Evolutionary conservation across 2,797 vertebrate genomes (phyloP).

Genomic region (Melanotaenia nigrans): DNA sequence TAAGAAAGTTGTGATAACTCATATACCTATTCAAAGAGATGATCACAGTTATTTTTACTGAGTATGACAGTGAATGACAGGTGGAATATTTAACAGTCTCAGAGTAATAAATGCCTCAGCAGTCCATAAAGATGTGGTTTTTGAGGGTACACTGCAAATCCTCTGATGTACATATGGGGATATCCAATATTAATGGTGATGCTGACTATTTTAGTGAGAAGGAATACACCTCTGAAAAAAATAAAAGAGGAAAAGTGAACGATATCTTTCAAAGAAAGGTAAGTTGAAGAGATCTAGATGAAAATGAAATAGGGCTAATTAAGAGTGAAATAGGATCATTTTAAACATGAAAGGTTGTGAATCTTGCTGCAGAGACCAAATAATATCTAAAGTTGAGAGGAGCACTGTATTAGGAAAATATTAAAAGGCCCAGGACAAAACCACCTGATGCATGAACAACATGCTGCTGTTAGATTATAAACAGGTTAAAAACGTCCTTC

Average conservation of each 20-base stretch:
- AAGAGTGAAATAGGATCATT: conserved; percentile 40
- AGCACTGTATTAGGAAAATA: neutral
- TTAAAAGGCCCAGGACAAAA: neutral
- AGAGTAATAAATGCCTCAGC: conserved; percentile 11
- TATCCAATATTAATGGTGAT: neutral
- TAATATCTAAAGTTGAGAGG: conserved; percentile 13
- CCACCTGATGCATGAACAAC: neutral
- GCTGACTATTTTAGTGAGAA: conserved; percentile 60
- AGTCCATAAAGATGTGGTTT: conserved; percentile 37
- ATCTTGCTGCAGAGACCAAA: conserved; percentile 25
- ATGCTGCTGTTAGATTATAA: neutral
- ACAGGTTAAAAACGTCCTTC: neutral
- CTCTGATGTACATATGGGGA: conserved; percentile 27
- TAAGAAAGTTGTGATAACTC: neutral
- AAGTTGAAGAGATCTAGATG: conserved; percentile 35
- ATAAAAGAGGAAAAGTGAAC: conserved; percentile 26
- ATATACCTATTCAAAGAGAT: neutral
- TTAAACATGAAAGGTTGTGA: conserved; percentile 30
- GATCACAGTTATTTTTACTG: neutral
- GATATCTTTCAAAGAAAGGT: conserved; percentile 57
- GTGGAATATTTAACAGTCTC: neutral
- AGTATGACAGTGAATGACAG: conserved; percentile 4
- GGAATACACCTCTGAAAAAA: conserved; percentile 30
- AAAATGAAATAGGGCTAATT: conserved; percentile 47
- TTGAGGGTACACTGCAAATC: conserved; percentile 41